Conservation (phyloP, 2,113 vertebrate genomes). For the Myotis brandtii region DNA sequence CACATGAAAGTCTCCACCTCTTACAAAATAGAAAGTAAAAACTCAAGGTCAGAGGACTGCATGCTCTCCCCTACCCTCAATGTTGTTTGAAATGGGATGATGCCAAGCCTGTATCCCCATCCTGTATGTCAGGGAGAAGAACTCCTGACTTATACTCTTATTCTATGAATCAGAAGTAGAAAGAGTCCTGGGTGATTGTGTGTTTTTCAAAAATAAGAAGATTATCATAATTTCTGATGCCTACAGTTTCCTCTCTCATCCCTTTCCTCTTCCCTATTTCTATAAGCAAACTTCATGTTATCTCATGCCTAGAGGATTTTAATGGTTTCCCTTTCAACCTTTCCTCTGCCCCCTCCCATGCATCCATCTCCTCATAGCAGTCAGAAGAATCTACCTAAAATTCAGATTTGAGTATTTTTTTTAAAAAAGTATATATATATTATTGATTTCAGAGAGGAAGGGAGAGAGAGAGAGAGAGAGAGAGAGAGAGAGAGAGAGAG, state of each 20-base stretch:
- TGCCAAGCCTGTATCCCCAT: neutral
- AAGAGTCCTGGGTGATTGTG: neutral
- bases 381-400: neutral
- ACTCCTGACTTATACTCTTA: neutral
- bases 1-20: neutral
- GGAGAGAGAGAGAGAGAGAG: too few species aligned
- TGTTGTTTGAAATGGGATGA: neutral
- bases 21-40: neutral
- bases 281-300: neutral
- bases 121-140: neutral
- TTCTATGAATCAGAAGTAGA: neutral
- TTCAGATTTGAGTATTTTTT: neutral
- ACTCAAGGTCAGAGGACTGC: neutral
- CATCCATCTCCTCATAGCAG: neutral
- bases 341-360: neutral
- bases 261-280: neutral
- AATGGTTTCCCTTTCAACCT: neutral
- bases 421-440: too few species aligned
- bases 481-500: too few species aligned
- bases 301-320: neutral
- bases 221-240: neutral
- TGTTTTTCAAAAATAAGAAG: slow-evolving; percentile 4
- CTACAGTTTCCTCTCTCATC: neutral
- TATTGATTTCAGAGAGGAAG: too few species aligned
- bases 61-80: neutral